Evolutionary conservation across 1,140 invertebrate species (phyloP), one percentile per base, ranked within the genome.

Genomic region (Lepidurus arcticus): DNA sequence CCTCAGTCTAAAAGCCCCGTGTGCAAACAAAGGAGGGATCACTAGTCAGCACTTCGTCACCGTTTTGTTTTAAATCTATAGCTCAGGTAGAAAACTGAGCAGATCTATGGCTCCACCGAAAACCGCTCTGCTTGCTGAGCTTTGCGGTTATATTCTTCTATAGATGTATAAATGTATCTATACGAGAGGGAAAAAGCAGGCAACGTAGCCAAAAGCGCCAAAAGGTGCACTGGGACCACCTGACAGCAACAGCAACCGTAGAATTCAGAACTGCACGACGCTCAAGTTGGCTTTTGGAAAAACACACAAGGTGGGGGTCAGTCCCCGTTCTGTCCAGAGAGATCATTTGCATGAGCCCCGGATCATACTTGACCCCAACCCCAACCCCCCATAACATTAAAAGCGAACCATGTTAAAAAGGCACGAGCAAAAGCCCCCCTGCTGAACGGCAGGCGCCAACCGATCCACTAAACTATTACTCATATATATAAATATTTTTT

Each of bases 11-110:
- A 65, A 65, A 65, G 53, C 53, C n/a, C 53, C 53, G 53, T 65
- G 53, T 65, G 53, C 53, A 65, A 65, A 65, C 53, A 65, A 65
- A 65, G 53, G 53, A 65, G 53, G 53, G 53, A 65, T 65, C 53
- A 65, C 53, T 65, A 21, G 53, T 65, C 53, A 65, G 53, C 53
- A 65, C 53, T 65, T 65, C 53, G 53, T 65, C 53, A 65, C 9
- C 53, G 53, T 65, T 65, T 7, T 4, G 53, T 65, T 65, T 65
- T 65, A 65, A 65, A 16, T 65, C 34, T 34, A 65, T 13, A 65
- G 53, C 53, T 65, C 53, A 65, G 53, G 53, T 65, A 65, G 1
- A 65, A 21, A 65, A 65, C 9, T n/a, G 53, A n/a, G 53, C 53
- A 21, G 53, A 65, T 65, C 1, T 65, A 65, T 65, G 21, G 53